A percentile compares a stretch with the other conserved stretches of the same genome.
These are phyloP conservation scores for Invenusta paracnida DNA, from an alignment of 2,888 invertebrate species.

Conservation along the genomic window DNA sequence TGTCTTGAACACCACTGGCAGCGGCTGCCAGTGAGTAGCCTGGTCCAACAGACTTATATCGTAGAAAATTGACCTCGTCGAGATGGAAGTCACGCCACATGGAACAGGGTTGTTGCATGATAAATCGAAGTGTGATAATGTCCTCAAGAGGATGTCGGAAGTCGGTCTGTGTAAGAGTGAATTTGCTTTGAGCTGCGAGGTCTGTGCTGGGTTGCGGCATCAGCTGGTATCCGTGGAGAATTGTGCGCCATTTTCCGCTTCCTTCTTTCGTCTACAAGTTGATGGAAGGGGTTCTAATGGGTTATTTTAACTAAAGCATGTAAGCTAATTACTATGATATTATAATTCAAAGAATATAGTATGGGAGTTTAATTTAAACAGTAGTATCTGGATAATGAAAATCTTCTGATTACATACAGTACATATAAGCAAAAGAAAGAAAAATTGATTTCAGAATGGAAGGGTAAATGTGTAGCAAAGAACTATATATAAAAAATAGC, in stretches of 20 bases:
- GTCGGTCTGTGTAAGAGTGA: neutral
- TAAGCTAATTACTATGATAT: too few species aligned
- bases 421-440: too few species aligned
- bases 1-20: neutral
- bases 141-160: neutral
- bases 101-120: slow-evolving; percentile 4
- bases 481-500: too few species aligned
- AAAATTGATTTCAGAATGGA: too few species aligned
- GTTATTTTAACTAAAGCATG: too few species aligned
- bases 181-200: neutral
- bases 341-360: too few species aligned
- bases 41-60: too few species aligned
- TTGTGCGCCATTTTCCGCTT: neutral
- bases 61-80: neutral
- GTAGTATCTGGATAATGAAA: too few species aligned
- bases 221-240: neutral
- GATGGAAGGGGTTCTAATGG: too few species aligned
- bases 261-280: neutral
- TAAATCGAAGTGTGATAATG: neutral
- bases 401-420: too few species aligned
- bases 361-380: too few species aligned
- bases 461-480: too few species aligned
- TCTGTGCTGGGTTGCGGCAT: neutral
- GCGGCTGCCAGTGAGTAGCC: neutral
- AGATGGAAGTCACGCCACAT: neutral